Base-by-base conservation (phyloP, 2,797 vertebrate genomes). In the Limnodromus scolopaceus region DNA sequence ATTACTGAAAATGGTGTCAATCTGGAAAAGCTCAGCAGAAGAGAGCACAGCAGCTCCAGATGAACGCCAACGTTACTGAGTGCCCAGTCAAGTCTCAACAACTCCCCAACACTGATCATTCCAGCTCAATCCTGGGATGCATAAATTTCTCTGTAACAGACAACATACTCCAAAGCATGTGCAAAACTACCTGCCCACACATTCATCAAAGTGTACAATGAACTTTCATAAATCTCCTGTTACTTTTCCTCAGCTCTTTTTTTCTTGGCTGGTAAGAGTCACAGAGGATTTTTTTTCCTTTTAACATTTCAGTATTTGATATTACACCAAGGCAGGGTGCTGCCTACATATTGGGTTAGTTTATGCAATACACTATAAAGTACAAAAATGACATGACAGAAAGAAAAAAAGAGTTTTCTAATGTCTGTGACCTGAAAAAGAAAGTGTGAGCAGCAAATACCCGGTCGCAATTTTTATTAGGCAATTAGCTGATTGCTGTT, bases 401-500 rank as follows among this genome's bases (percentile, higher is more conserved):
- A 77, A 71, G 71, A 10, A 87, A 95, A 91, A 71, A 71, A 39
- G 45, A 66, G 16, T 79, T 95, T 92, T 87, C 57, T 71, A 88
- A 88, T 27, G 87, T 70, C 93, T 77, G 46, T 61, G 96, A 92
- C 89, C 91, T 76, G 51, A 78, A 80, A 92, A 80, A 89, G 57
- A 89, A 49, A 92, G 82, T 34, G 39, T 30, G 39, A 91, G 58
- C 58, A 60, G 72, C 30, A 17, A 91, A 86, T 80, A 58, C 69
- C 5, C 0, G 0, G 51, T 17, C 0, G 16, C 57, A 71, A 58
- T 79, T 93, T 93, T 93, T 64, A 53, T 79, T 46, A 83, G 90
- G 87, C 94, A 89, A 71, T 92, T 92, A 95, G 87, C 85, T 71
- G 92, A 93, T 96, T 89, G 94, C 83, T 88, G 88, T 93, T 93